phyloP scores from a whole-genome alignment of 2,888 invertebrate genomes.

The Mayetiola destructor region DNA sequence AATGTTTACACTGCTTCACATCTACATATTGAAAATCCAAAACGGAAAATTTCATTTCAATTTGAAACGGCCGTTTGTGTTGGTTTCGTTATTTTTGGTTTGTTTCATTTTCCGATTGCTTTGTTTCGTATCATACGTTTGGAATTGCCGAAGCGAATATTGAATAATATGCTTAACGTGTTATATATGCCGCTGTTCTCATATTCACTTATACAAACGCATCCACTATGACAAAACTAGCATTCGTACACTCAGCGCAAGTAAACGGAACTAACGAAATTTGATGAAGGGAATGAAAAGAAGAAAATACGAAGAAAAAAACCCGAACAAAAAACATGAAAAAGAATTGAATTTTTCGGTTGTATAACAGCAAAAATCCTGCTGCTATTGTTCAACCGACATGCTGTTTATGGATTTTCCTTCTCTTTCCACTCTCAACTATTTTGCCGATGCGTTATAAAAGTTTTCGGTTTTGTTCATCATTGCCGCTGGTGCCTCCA shows the following conservation, averaged over 20 bases:
- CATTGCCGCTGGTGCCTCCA: background rate
- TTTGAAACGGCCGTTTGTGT: background rate
- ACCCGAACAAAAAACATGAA: background rate
- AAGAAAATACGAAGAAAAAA: background rate
- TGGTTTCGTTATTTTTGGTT: too few species aligned
- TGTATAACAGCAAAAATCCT: background rate
- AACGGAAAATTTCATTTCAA: too few species aligned
- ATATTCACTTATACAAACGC: too few species aligned
- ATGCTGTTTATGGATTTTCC: background rate
- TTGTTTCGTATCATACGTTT: too few species aligned
- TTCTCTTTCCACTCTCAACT: background rate
- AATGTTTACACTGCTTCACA: too few species aligned
- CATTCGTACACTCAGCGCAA: too few species aligned
- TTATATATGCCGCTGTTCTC: background rate
- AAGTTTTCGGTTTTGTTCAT: background rate
- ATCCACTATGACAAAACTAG: too few species aligned
- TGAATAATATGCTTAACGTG: too few species aligned
- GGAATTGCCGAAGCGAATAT: too few species aligned
- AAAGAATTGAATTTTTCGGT: constrained; percentile 12
- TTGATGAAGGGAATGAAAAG: background rate
- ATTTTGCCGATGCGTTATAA: background rate
- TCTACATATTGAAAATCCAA: too few species aligned
- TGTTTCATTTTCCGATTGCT: constrained; percentile 1
- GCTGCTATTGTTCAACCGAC: background rate
- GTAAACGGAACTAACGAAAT: background rate